Percentiles rank a stretch among this genome's conserved stretches.
Evolutionary conservation across 2,888 invertebrate species (phyloP).

Genomic region (Aethes cnicana): DNA sequence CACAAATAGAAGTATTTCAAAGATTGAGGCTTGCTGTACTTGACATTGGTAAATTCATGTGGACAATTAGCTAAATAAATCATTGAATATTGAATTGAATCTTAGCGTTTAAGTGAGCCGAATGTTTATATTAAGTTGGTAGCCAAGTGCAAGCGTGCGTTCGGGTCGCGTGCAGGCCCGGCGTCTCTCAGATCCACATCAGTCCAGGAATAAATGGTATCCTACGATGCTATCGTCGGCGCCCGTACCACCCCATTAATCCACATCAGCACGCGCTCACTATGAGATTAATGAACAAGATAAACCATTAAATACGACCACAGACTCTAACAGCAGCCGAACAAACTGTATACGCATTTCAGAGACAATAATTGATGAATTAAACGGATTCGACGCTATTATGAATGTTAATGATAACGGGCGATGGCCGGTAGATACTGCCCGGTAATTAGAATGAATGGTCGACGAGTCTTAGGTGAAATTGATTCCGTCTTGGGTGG

Average conservation of each 20-base stretch:
- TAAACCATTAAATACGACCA: slow-evolving; percentile 76
- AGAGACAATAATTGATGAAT: slow-evolving; percentile 71
- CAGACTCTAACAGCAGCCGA: slow-evolving; percentile 60
- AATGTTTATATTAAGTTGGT: slow-evolving; percentile 7
- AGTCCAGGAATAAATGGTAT: slow-evolving; percentile 67
- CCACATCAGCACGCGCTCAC: slow-evolving; percentile 78
- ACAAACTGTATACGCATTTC: slow-evolving; percentile 48
- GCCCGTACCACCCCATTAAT: slow-evolving; percentile 76
- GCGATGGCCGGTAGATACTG: slow-evolving; percentile 50
- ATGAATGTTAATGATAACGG: slow-evolving; percentile 71
- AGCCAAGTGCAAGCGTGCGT: slow-evolving; percentile 27
- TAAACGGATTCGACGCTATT: slow-evolving; percentile 66
- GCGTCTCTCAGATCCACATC: slow-evolving; percentile 61
- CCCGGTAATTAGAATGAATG: slow-evolving; percentile 73
- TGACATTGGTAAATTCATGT: no score
- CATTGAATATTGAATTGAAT: no score
- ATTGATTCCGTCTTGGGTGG: slow-evolving; percentile 53
- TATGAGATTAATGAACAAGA: slow-evolving; percentile 78
- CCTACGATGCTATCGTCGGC: slow-evolving; percentile 68
- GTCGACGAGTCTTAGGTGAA: slow-evolving; percentile 55
- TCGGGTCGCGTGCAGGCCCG: slow-evolving; percentile 54
- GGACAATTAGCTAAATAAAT: no score
- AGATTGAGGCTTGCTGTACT: no score
- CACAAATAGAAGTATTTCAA: no score
- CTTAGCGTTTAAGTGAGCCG: slow-evolving; percentile 1